Evolutionary conservation across 2,113 vertebrate species (phyloP).

Genomic region (Nannobrachium achirus): DNA sequence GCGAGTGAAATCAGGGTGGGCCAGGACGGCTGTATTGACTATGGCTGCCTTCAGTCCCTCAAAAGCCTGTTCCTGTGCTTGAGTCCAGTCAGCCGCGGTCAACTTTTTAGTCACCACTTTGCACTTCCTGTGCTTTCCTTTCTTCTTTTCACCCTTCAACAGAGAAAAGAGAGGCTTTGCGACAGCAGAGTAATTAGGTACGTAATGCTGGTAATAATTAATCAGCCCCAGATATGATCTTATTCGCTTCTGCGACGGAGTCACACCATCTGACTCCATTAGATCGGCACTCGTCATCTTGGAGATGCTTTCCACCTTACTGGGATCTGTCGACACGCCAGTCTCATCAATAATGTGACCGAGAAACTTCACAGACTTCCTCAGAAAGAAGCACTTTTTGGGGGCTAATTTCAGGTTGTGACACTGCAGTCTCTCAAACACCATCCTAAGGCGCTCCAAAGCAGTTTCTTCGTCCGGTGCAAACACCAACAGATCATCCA

Average conservation of each 20-base stretch:
- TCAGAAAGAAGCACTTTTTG: conserved; percentile 12
- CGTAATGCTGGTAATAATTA: conserved; percentile 2
- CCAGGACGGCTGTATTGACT: conserved; percentile 7
- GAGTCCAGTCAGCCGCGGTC: background rate
- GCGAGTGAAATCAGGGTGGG: conserved; percentile 2
- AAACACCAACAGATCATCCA: conserved; percentile 13
- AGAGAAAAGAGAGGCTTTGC: conserved; percentile 1
- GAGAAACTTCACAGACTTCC: background rate
- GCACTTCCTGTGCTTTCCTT: background rate
- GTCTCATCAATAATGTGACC: background rate
- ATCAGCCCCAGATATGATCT: conserved; percentile 2
- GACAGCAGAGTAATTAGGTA: background rate
- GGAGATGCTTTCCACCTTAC: background rate
- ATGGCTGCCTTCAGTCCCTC: background rate
- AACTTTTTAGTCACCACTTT: background rate
- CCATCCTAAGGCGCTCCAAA: background rate
- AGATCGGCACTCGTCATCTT: background rate
- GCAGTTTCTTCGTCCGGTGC: background rate
- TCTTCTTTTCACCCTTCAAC: background rate
- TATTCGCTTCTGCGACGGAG: background rate
- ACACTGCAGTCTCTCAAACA: background rate
- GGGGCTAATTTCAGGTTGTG: background rate
- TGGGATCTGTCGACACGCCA: background rate
- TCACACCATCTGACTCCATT: background rate
- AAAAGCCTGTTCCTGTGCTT: background rate